Conservation (phyloP, 2,113 vertebrate species). For the Nettapus auritus region DNA sequence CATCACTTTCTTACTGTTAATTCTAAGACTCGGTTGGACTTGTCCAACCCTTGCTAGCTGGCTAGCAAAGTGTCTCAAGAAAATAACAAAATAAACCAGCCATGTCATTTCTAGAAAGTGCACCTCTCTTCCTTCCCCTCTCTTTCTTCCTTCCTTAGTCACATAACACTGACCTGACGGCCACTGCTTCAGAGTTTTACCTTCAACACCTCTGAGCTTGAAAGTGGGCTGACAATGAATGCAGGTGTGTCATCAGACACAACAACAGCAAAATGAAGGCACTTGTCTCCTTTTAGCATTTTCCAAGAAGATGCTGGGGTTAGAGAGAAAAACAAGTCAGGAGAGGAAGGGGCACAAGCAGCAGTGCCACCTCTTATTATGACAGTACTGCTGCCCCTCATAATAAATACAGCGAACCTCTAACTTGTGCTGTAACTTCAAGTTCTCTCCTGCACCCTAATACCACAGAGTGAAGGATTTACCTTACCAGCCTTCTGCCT, state of each 20-base stretch:
- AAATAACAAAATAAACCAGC: background rate
- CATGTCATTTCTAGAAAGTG: background rate
- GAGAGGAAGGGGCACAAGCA: background rate
- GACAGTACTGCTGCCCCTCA: background rate
- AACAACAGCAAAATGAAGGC: background rate
- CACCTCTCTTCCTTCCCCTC: background rate
- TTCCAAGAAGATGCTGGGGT: background rate
- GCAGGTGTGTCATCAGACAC: background rate
- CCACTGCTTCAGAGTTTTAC: background rate
- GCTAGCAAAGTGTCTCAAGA: background rate
- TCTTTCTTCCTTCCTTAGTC: background rate
- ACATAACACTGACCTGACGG: background rate
- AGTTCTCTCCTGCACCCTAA: background rate
- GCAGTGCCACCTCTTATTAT: background rate
- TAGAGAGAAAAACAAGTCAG: background rate
- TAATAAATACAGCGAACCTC: background rate
- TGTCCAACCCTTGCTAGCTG: background rate
- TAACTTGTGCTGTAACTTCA: rapidly evolving
- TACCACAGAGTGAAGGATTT: background rate
- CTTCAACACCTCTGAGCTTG: background rate
- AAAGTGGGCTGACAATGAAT: background rate
- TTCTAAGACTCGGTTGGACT: background rate
- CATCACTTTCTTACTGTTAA: no score
- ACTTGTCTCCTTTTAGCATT: background rate
- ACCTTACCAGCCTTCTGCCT: background rate